A percentile compares a stretch with the other conserved stretches of the same genome.
Conservation (phyloP, 2,113 vertebrate species). For the Alligator sinensis region DNA sequence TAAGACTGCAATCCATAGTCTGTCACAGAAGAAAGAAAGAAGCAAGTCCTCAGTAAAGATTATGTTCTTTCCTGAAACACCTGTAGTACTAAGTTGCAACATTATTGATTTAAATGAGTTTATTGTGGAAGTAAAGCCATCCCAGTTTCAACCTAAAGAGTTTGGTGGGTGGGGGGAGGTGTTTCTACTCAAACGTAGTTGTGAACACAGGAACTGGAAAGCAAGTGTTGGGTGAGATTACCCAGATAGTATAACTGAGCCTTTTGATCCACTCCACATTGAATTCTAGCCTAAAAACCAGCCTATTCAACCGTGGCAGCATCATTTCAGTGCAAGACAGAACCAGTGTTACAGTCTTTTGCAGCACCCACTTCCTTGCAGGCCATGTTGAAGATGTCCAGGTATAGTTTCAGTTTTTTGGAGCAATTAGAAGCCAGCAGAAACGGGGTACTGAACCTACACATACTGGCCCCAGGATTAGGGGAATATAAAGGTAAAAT, state of each 20-base stretch:
- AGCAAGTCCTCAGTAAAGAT: background rate
- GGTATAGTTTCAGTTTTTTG: background rate
- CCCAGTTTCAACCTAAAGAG: background rate
- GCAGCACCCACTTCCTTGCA: background rate
- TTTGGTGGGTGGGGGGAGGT: background rate
- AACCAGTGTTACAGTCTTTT: background rate
- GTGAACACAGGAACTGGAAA: background rate
- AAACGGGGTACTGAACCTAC: background rate
- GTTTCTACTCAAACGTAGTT: background rate
- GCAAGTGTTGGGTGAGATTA: background rate
- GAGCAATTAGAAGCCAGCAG: background rate
- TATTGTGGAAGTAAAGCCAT: background rate
- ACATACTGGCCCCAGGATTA: background rate
- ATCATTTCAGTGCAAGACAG: background rate
- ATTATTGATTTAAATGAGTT: background rate
- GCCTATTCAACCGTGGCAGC: background rate
- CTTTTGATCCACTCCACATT: background rate
- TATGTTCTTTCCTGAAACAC: background rate
- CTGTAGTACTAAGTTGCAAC: background rate
- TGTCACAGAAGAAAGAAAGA: conserved; percentile 57
- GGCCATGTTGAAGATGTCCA: background rate
- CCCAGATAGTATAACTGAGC: background rate
- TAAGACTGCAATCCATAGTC: conserved; percentile 86
- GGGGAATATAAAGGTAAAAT: background rate
- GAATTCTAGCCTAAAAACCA: background rate